Conservation (phyloP, 1,140 invertebrate genomes). For the Cataglyphis hispanica region DNA sequence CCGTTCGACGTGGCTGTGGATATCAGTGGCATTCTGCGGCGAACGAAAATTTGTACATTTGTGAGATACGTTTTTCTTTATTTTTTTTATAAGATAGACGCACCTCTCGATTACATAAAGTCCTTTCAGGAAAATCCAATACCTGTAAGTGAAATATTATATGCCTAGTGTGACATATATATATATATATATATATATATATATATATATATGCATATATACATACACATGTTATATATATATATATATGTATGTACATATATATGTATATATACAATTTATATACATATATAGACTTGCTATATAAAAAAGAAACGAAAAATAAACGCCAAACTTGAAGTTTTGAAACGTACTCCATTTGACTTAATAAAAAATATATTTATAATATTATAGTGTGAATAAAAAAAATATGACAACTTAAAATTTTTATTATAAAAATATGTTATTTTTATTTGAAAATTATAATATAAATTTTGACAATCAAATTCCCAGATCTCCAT, state of each 20-base stretch:
- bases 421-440: not conserved
- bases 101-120: not conserved
- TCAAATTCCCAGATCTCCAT: no score
- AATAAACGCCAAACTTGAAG: not conserved
- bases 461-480: not conserved
- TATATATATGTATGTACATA: no score
- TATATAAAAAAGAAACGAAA: not conserved
- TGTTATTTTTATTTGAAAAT: not conserved
- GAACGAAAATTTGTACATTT: constrained; percentile 49
- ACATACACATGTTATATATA: no score
- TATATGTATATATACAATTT: no score
- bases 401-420: not conserved
- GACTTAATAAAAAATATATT: not conserved
- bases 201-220: no score
- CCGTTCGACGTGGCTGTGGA: constrained; percentile 36
- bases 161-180: not conserved
- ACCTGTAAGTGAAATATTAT: constrained; percentile 18
- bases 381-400: not conserved
- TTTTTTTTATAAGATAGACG: not conserved
- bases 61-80: not conserved
- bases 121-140: constrained; percentile 39
- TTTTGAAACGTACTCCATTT: not conserved
- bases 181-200: not conserved
- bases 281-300: not conserved
- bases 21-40: constrained; percentile 56